Base-by-base conservation (phyloP, 2,113 vertebrate genomes). In the Dascyllus trimaculatus region DNA sequence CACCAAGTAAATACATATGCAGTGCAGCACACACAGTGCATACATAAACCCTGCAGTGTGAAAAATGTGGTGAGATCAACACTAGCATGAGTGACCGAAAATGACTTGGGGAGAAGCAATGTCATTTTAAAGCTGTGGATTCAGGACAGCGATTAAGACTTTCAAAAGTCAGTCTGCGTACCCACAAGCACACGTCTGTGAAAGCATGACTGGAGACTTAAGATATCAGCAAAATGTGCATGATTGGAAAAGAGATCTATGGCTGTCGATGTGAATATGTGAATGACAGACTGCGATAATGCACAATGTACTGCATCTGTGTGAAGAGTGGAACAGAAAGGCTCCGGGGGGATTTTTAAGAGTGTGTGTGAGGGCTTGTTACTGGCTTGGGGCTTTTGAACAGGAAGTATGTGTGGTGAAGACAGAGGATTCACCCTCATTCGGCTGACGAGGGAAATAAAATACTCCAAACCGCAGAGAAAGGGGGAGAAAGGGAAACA, bases 381-480 rank as follows among this genome's bases (percentile, higher is more conserved):
- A 75, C 65, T 71, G 69, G 79, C 48, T 84, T 67, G 69, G 64
- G 73, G 79, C 74, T 89, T 76, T 75, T 85, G 76, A 78, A 85
- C 83, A 89, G 82, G 86, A 91, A 85, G 80, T 71, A 17, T 40
- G 68, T 82, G 87, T 63, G 88, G 90, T 76, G 58, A 75, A 83
- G 74, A 80, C 78, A 57, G 75, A 82, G 71, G 80, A 91, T 88
- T 91, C 81, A 87, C 71, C 81, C 78, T 80, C 57, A 56, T 89
- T 83, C 57, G 65, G 60, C 71, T 85, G 87, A 89, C 46, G 66
- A 77, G 72, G 75, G 89, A 82, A 91, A 91, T 82, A 86, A 91
- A 91, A 91, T 71, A 88, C 82, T 74, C 74, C 60, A 67, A 85
- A 89, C 89, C 88, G 51, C 90, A 83, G 26, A 58, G 59, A 48